These are phyloP conservation scores for Beroe ovata DNA, from an alignment of 37 sponge, comb jelly and placozoan genomes.

Conservation along the genomic window DNA sequence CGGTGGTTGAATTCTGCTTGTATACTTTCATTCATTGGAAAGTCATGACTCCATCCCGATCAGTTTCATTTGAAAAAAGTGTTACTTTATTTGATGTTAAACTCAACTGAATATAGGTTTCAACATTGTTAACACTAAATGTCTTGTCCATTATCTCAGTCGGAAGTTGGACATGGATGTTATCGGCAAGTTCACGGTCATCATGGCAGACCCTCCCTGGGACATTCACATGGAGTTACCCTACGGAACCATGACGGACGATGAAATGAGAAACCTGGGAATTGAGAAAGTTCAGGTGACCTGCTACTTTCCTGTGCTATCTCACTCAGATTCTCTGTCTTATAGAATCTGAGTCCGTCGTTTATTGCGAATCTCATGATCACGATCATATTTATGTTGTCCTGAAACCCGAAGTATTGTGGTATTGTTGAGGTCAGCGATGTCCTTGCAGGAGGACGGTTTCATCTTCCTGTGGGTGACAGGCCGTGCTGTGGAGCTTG, in stretches of 20 bases:
- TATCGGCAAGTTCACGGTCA: conserved; percentile 83
- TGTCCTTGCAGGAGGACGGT: conserved; percentile 92
- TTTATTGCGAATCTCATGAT: neutral
- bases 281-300: conserved; percentile 69
- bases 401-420: too few relatives aligned
- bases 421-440: too few relatives aligned
- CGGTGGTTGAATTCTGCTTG: neutral
- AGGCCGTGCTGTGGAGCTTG: conserved; percentile 96
- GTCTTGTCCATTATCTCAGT: too few relatives aligned
- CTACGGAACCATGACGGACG: conserved; percentile 96
- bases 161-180: conserved; percentile 17
- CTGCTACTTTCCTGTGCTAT: neutral
- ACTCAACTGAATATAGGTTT: too few relatives aligned
- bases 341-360: neutral
- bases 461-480: conserved; percentile 98
- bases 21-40: neutral
- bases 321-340: neutral
- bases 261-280: conserved; percentile 90
- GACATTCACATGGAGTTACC: conserved; percentile 99
- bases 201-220: conserved; percentile 99
- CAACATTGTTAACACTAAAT: too few relatives aligned
- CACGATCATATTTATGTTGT: too few relatives aligned
- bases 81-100: too few relatives aligned
- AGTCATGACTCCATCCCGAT: too few relatives aligned
- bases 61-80: too few relatives aligned